Base-by-base conservation (phyloP, 2,797 vertebrate species). In the Choloepus didactylus region DNA sequence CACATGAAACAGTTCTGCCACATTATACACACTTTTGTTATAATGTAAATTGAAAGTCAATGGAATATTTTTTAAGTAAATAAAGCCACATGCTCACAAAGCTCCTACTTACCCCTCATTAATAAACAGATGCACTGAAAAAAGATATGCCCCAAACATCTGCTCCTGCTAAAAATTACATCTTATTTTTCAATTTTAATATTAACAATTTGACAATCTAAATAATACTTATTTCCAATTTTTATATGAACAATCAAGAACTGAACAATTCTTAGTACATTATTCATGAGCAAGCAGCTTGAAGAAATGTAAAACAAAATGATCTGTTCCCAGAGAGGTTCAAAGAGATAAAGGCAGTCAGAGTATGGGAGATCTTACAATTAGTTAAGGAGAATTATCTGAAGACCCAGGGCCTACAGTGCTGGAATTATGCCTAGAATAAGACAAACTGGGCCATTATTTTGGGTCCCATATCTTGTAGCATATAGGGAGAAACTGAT, bases 1-100 rank as follows among this genome's bases (percentile, higher is more conserved):
- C 96, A 97, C 97, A 98, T 97, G 95, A 98, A 98, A 97, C 96
- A 97, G 96, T 98, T 98, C 97, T 97, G 80, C 95, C 96, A 87
- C 97, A 98, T 98, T 98, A 96, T 97, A 96, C 97, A 97, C 89
- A 97, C 0, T 97, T 98, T 97, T 97, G 96, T 98, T 97, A 97
- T 97, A 97, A 98, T 98, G 96, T 97, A 98, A 98, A 98, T 98
- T 96, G 97, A 97, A 98, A 98, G 88, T 94, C 96, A 97, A 84
- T 85, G 96, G 93, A 98, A 96, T 95, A 93, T 92, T 98, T 97
- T 92, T 69, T 3, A 56, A 94, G 89, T 94, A 98, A 98, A 98
- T 98, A 97, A 97, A 97, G 62, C 95, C n/a, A 11, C 92, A 92
- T 96, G 96, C 97, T 94, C 96, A 97, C 82, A 95, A 96, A 98